Evolutionary conservation across 2,888 invertebrate species (phyloP), one percentile per base, ranked within the genome.

Genomic region (Coelopa pilipes): DNA sequence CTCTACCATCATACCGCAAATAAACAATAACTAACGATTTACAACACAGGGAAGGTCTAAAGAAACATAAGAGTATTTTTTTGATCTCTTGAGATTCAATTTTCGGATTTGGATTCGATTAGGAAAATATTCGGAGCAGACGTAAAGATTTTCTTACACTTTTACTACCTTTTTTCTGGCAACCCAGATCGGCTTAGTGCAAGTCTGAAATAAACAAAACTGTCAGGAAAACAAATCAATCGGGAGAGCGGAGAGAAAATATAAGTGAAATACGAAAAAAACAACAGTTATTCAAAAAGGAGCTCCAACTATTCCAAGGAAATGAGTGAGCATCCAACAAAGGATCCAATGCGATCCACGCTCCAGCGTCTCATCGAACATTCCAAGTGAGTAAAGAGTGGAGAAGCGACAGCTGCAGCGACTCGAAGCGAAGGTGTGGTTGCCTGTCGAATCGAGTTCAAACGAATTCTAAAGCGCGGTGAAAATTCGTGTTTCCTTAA

Each of bases 301-400:
- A 46, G 45, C 21, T 59, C 7, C 46, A 59, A 55, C 47, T 7
- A 13, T 49, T 55, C 71, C 45, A 65, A 7, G 7, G 65, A 71
- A 71, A 79, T 80, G 78, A 77, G 71, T 71, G 78, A 79, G 46
- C 60, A 73, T 67, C 70, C 50, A 68, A 78, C 79, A 70, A 77
- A 68, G 72, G 85, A 87, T 77, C 80, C 81, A 62, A 80, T 85
- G 74, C 82, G 83, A 65, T 45, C 55, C 15, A 80, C 82, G 65
- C 78, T 87, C 17, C 79, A 79, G 62, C 77, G 75, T n/a, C 78
- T 86, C 24, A 84, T 86, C 10, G 78, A 79, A 50, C 82, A 83
- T 75, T 81, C 86, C 13, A 78, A 81, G 86, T 86, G 80, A 81
- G 81, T 82, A 34, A 21, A 5, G 50, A 15, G 24, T 17, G 34